Conservation (phyloP, 1,140 invertebrate genomes). For the Sycophaga agraensis region DNA sequence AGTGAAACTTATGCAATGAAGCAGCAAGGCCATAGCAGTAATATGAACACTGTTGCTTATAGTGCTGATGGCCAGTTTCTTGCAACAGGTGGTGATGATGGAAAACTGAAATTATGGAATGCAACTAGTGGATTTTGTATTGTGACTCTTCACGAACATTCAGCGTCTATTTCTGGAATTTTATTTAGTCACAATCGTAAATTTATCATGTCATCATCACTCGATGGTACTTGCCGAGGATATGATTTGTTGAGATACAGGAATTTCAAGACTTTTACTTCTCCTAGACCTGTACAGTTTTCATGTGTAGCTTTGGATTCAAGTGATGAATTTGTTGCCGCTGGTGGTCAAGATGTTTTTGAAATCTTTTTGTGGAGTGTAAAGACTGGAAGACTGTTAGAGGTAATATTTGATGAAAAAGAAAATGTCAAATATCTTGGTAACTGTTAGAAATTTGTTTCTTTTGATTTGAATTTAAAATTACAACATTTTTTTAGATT, state of each 20-base stretch:
- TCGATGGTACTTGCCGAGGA: constrained; percentile 94
- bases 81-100: constrained; percentile 92
- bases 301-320: constrained; percentile 86
- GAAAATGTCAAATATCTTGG: too few species aligned
- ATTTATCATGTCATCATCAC: constrained; percentile 85
- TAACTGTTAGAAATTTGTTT: too few species aligned
- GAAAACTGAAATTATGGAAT: constrained; percentile 97
- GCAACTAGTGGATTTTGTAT: constrained; percentile 87
- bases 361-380: constrained; percentile 96
- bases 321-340: constrained; percentile 88
- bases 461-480: too few species aligned
- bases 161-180: constrained; percentile 76
- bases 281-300: constrained; percentile 88
- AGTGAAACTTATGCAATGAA: constrained; percentile 98
- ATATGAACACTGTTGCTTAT: constrained; percentile 86
- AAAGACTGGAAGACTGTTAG: constrained; percentile 85
- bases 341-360: constrained; percentile 91
- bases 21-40: constrained; percentile 91
- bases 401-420: constrained; percentile 61
- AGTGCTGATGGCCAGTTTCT: constrained; percentile 89
- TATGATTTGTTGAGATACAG: constrained; percentile 93
- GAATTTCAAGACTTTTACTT: constrained; percentile 94
- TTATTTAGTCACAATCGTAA: constrained; percentile 88
- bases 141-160: constrained; percentile 92
- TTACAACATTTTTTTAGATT: constrained; percentile 58